Conservation (phyloP, 2,113 vertebrate genomes). For the Platysternon megacephalum region DNA sequence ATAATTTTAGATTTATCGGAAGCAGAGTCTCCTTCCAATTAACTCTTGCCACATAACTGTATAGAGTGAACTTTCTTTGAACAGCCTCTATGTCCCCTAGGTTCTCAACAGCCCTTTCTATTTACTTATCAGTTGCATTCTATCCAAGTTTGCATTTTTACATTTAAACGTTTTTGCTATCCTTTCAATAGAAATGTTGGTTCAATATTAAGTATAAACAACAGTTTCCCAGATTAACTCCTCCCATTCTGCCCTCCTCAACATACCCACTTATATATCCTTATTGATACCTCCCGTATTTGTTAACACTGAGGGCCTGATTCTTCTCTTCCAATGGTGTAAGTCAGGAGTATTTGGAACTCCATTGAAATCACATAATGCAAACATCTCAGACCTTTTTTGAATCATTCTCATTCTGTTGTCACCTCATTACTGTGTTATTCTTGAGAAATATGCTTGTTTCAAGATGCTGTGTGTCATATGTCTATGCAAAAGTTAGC, state of each 20-base stretch:
- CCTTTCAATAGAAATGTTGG: neutral
- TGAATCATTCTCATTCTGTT: neutral
- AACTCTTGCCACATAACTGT: neutral
- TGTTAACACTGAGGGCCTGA: neutral
- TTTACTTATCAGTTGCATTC: neutral
- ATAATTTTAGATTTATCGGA: neutral
- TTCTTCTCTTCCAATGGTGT: neutral
- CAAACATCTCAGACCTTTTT: neutral
- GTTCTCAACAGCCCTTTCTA: neutral
- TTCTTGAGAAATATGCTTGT: neutral
- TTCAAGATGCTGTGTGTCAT: neutral
- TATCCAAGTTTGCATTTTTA: neutral
- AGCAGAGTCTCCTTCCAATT: neutral
- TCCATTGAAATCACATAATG: neutral
- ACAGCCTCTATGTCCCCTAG: neutral
- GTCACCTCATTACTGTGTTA: neutral
- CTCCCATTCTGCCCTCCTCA: neutral
- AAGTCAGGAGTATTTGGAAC: neutral
- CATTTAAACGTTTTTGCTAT: neutral
- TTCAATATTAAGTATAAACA: neutral
- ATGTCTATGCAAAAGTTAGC: neutral
- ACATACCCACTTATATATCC: neutral
- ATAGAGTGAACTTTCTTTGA: constrained; percentile 2
- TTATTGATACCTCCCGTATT: neutral
- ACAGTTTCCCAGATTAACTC: neutral